A percentile compares a stretch with the other conserved stretches of the same genome.
These are phyloP conservation scores for Idris sp. DNA, from an alignment of 1,140 invertebrate species.

Conservation along the genomic window DNA sequence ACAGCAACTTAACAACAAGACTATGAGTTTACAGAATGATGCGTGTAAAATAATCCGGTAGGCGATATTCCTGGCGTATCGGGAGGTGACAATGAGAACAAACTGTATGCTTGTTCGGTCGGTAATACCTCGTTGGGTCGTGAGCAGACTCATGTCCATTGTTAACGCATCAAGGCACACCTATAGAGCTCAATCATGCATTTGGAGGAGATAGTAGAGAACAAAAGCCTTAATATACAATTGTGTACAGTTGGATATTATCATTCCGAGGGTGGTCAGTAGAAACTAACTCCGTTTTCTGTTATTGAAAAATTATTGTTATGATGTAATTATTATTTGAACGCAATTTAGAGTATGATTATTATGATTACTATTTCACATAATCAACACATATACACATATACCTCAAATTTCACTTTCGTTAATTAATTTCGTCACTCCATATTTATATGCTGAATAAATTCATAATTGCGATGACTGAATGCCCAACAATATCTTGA, in stretches of 20 bases:
- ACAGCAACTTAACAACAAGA: constrained; percentile 40
- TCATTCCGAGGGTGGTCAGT: constrained; percentile 56
- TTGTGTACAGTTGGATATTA: constrained; percentile 67
- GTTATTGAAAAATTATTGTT: constrained; percentile 55
- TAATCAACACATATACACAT: too few relatives aligned
- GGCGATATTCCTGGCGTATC: constrained; percentile 73
- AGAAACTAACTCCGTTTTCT: constrained; percentile 55
- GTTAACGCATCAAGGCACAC: constrained; percentile 73
- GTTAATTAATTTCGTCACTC: too few relatives aligned
- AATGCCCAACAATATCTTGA: too few relatives aligned
- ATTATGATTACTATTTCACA: constrained; percentile 9
- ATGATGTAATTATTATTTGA: constrained; percentile 28
- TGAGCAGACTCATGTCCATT: constrained; percentile 73
- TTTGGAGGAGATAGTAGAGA: constrained; percentile 72
- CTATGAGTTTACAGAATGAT: constrained; percentile 59
- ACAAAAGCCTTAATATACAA: constrained; percentile 75
- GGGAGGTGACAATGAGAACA: constrained; percentile 71
- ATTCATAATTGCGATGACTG: too few relatives aligned
- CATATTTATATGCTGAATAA: too few relatives aligned
- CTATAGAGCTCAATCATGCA: constrained; percentile 69
- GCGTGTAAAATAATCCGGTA: constrained; percentile 69
- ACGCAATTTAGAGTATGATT: constrained; percentile 33
- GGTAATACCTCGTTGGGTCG: constrained; percentile 76
- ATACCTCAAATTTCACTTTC: too few relatives aligned
- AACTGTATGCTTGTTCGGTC: constrained; percentile 75